A percentile compares a stretch with the other conserved stretches of the same genome.
Evolutionary conservation across 2,113 vertebrate species (phyloP).

Genomic region (Hydrolagus affinis): DNA sequence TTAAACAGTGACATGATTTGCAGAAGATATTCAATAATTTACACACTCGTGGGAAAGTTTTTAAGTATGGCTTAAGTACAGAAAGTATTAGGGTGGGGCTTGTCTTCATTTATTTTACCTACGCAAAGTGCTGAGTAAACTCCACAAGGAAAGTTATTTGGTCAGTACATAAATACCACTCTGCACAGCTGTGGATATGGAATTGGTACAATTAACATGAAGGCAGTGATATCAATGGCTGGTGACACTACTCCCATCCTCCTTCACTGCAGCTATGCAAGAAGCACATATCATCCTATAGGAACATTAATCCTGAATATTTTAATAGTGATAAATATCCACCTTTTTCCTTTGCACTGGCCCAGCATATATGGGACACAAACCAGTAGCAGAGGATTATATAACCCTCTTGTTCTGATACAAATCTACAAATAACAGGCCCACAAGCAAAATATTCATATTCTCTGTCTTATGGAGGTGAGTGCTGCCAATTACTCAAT

Average conservation of each 20-base stretch:
- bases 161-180: background rate
- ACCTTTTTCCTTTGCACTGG: background rate
- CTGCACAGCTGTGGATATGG: background rate
- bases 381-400: background rate
- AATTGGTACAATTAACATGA: background rate
- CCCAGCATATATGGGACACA: background rate
- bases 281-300: background rate
- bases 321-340: slow-evolving; percentile 3
- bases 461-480: background rate
- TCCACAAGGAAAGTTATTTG: slow-evolving; percentile 14
- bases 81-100: background rate
- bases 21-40: background rate
- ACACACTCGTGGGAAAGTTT: too few relatives aligned
- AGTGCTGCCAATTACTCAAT: background rate
- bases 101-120: background rate
- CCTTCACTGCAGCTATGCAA: background rate
- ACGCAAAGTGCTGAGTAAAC: slow-evolving; percentile 20
- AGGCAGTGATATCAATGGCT: background rate
- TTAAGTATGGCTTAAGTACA: background rate
- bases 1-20: slow-evolving; percentile 23
- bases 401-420: background rate
- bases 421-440: background rate
- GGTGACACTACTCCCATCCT: background rate
- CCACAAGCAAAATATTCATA: background rate
- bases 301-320: background rate